phyloP scores from a whole-genome alignment of 2,797 vertebrate species.

The Syngnathus acus region DNA sequence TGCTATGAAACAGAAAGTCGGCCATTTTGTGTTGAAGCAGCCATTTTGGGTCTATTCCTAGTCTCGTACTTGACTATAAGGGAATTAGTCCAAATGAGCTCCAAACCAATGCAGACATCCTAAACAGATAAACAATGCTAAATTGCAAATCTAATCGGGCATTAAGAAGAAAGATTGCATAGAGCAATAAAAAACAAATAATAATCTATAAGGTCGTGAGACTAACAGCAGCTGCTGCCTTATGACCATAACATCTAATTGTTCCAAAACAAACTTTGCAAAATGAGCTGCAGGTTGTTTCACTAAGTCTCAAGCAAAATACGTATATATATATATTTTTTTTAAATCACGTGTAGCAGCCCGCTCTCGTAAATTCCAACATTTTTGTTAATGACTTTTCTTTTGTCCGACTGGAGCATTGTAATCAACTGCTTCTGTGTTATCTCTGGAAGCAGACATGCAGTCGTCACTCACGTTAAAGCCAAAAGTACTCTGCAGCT shows the following conservation, averaged over 20 bases:
- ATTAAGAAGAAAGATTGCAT: background rate
- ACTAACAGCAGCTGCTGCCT: background rate
- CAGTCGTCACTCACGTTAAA: constrained; percentile 73
- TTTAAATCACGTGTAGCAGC: background rate
- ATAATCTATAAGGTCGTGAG: background rate
- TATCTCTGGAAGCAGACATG: background rate
- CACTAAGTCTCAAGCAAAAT: background rate
- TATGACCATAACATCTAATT: constrained; percentile 2
- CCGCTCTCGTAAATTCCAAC: background rate
- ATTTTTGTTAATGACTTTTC: constrained; percentile 3
- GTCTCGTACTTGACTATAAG: background rate
- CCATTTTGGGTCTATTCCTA: background rate
- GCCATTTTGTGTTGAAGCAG: background rate
- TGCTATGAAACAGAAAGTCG: no score
- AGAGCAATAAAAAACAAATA: background rate
- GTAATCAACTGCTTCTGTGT: constrained; percentile 1
- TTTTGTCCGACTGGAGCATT: background rate
- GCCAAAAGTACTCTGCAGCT: constrained; percentile 78
- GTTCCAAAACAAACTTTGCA: background rate
- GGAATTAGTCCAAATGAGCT: background rate
- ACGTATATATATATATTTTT: no score
- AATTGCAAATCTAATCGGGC: background rate
- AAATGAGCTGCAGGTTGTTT: background rate
- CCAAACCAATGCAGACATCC: background rate
- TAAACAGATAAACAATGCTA: background rate